Percentiles rank a stretch among this genome's conserved stretches.
These are phyloP conservation scores for Falco biarmicus DNA, from an alignment of 2,797 vertebrate genomes.

Conservation along the genomic window DNA sequence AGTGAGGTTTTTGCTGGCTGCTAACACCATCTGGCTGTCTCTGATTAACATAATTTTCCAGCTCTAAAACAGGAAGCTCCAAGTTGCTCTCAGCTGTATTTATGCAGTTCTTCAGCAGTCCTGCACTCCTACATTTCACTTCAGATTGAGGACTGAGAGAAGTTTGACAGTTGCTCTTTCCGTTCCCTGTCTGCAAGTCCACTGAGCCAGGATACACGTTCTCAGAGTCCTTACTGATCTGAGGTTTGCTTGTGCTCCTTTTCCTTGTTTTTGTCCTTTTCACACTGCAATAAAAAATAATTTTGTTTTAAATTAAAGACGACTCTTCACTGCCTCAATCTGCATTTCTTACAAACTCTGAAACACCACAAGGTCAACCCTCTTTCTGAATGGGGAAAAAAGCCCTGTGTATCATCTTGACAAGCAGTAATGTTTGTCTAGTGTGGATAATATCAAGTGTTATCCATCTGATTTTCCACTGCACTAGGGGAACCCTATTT, in stretches of 20 bases:
- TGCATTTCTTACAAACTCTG: neutral
- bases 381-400: conserved; percentile 26
- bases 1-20: conserved; percentile 77
- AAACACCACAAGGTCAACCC: neutral
- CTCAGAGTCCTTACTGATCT: conserved; percentile 33
- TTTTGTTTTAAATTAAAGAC: conserved; percentile 7
- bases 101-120: conserved; percentile 66
- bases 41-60: conserved; percentile 73
- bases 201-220: conserved; percentile 55
- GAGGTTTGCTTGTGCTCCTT: conserved; percentile 37
- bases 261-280: conserved; percentile 70
- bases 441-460: conserved; percentile 11
- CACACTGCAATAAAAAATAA: conserved; percentile 65
- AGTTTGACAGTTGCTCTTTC: neutral
- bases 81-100: conserved; percentile 73
- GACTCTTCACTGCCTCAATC: neutral
- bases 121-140: conserved; percentile 29
- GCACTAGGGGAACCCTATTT: conserved; percentile 35
- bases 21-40: conserved; percentile 63
- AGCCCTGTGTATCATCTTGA: neutral
- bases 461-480: conserved; percentile 56
- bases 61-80: conserved; percentile 72
- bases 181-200: conserved; percentile 12
- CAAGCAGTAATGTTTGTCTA: conserved; percentile 38
- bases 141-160: neutral